Evolutionary conservation across 2,113 vertebrate genomes (phyloP), one percentile per base, ranked within the genome.

Genomic region (Carollia perspicillata): DNA sequence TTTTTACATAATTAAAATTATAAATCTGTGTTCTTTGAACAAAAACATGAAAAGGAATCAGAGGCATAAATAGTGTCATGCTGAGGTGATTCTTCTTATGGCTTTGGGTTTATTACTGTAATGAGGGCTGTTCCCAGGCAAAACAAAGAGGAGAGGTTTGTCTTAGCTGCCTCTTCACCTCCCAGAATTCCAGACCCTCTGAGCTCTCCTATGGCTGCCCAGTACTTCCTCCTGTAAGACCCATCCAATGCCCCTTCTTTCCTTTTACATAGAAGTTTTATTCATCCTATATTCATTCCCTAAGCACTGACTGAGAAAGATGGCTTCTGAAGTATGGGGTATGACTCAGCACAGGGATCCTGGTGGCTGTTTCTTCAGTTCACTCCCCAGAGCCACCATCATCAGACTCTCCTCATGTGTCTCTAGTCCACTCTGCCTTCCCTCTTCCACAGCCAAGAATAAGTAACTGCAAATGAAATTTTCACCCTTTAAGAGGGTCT

Each of bases 1-100:
- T 96, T 97, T 93, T 95, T 95, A 97, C 94, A 98, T 98, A 98
- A 98, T 98, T 98, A 98, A 98, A 98, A 98, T 97, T 97, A 98
- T 99, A 98, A 98, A 98, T 98, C 98, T 96, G 37, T 97, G 93
- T 51, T 95, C 86, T 78, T 98, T 97, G 97, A 98, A 98, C 86
- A 97, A 85, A 93, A 94, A 94, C 22, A 92, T 96, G 96, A 97
- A 78, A 94, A 97, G 80, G 89, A 96, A 97, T 97, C 87, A 97
- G 96, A 97, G 94, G 75, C 93, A 97, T 96, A 98, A 98, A 97
- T 97, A 98, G 96, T 89, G 83, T 14, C 80, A 90, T 51, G 40
- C 60, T 91, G 53, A 86, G 44, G 75, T 83, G n/a, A 97, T 96
- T 94, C 35, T 90, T 92, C 65, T 97, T 93, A 30, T 95, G 90